phyloP scores from a whole-genome alignment of 2,888 invertebrate genomes.

The Hypercompe scribonia region DNA sequence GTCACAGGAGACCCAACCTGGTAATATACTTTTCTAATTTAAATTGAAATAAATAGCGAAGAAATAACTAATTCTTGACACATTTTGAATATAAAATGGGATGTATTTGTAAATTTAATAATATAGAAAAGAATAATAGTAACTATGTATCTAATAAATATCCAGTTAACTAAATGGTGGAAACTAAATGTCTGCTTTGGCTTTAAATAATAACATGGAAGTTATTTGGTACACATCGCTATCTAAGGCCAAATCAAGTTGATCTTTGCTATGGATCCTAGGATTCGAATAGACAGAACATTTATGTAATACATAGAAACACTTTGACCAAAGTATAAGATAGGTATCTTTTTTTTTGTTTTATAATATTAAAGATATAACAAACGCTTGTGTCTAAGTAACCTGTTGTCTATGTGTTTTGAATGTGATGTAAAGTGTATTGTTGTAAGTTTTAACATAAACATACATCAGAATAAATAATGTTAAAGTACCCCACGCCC shows the following conservation, averaged over 20 bases:
- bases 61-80: neutral
- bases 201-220: neutral
- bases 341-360: neutral
- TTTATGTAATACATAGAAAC: neutral
- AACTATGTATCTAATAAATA: neutral
- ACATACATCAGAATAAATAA: slow-evolving; percentile 41
- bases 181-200: neutral
- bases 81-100: too few species aligned
- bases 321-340: neutral
- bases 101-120: too few species aligned
- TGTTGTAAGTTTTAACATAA: slow-evolving; percentile 55
- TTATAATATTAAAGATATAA: neutral
- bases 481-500: slow-evolving; percentile 39
- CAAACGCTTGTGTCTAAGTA: slow-evolving; percentile 29
- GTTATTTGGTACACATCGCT: neutral
- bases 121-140: too few species aligned
- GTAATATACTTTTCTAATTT: neutral
- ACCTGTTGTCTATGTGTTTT: slow-evolving; percentile 51
- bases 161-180: neutral
- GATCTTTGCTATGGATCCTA: neutral
- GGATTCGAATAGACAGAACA: neutral
- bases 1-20: neutral
- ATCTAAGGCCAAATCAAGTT: neutral
- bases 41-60: neutral
- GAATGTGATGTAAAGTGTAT: slow-evolving; percentile 51